Evolutionary conservation across 1,140 invertebrate species (phyloP).

Genomic region (Meloidogyne hapla): DNA sequence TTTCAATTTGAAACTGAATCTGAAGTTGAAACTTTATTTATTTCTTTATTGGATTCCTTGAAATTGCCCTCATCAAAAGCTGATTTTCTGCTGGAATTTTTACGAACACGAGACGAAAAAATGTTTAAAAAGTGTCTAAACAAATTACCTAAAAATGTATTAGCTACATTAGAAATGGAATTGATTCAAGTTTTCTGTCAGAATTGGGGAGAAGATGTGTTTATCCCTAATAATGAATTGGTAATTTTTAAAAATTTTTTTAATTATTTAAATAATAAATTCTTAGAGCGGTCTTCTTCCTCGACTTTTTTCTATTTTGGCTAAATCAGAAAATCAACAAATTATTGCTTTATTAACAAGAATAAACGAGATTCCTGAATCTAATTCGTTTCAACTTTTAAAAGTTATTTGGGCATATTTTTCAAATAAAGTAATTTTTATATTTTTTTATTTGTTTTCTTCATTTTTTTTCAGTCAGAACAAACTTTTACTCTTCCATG

Average conservation of each 20-base stretch:
- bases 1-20: not conserved
- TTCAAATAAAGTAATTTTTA: not conserved
- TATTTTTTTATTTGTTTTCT: not conserved
- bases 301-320: constrained; percentile 3
- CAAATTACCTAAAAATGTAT: not conserved
- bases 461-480: not conserved
- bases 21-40: not conserved
- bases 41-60: not conserved
- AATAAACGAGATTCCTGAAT: constrained; percentile 4
- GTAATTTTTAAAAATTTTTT: not conserved
- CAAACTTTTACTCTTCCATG: not conserved
- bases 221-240: not conserved
- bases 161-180: not conserved
- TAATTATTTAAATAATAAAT: not conserved
- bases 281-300: constrained; percentile 1
- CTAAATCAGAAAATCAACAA: constrained; percentile 17
- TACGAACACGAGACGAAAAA: constrained; percentile 15
- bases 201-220: not conserved
- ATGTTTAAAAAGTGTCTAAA: constrained; percentile 15
- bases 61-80: not conserved
- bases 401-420: not conserved
- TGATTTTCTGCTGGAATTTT: constrained; percentile 37
- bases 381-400: not conserved
- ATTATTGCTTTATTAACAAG: not conserved
- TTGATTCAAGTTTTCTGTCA: not conserved